A percentile compares a stretch with the other conserved stretches of the same genome.
Evolutionary conservation across 2,888 invertebrate genomes (phyloP).

Genomic region (Tipula unca): DNA sequence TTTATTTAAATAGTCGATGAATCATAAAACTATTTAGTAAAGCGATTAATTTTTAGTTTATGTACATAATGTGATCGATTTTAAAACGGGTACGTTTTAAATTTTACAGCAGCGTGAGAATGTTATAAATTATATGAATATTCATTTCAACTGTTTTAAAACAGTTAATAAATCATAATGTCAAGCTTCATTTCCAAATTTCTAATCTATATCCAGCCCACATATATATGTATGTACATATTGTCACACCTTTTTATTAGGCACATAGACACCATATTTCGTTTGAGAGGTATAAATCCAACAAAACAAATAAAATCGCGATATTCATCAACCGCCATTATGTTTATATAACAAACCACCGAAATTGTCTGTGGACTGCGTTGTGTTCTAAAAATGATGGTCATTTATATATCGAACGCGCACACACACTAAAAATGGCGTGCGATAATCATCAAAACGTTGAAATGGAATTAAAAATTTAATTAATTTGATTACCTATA

Average conservation of each 20-base stretch:
- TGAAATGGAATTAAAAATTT: background rate
- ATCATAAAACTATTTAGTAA: background rate
- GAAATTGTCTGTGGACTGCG: background rate
- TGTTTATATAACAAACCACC: background rate
- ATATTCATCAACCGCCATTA: background rate
- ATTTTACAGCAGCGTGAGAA: background rate
- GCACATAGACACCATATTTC: background rate
- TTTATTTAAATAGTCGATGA: background rate
- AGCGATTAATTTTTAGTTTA: background rate
- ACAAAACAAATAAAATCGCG: background rate
- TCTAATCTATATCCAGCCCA: background rate
- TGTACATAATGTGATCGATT: background rate
- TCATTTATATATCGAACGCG: background rate
- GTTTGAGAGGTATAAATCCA: background rate
- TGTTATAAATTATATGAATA: background rate
- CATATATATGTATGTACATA: background rate
- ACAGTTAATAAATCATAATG: background rate
- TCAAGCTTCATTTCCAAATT: background rate
- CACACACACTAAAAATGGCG: background rate
- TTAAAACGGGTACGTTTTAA: background rate
- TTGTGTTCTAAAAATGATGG: background rate
- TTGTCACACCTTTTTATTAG: background rate
- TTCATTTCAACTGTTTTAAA: background rate
- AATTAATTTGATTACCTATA: conserved; percentile 1
- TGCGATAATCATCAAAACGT: background rate